Evolutionary conservation across 2,113 vertebrate genomes (phyloP).

Genomic region (Percopsis transmontana): DNA sequence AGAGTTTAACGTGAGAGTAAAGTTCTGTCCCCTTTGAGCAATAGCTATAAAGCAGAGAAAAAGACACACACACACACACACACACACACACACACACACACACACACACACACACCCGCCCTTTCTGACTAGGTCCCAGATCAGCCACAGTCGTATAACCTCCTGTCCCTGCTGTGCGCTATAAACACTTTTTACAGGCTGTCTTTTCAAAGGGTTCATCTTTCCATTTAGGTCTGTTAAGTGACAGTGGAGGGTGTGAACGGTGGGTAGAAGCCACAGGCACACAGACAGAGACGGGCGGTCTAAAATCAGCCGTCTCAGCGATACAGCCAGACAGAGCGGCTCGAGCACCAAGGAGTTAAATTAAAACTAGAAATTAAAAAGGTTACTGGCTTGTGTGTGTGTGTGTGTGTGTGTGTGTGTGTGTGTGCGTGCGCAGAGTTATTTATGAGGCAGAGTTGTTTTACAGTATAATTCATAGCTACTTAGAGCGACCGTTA

Average conservation of each 20-base stretch:
- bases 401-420: slow-evolving; percentile 13
- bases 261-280: slow-evolving; percentile 66
- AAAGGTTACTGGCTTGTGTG: slow-evolving; percentile 17
- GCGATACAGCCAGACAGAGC: slow-evolving; percentile 53
- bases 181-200: slow-evolving; percentile 73
- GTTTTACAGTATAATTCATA: slow-evolving; percentile 26
- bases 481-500: neutral
- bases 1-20: too few relatives aligned
- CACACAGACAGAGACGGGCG: slow-evolving; percentile 49
- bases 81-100: slow-evolving; percentile 4
- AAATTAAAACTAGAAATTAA: slow-evolving; percentile 60
- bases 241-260: slow-evolving; percentile 73
- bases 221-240: slow-evolving; percentile 60
- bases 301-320: slow-evolving; percentile 53
- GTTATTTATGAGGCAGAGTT: slow-evolving; percentile 39
- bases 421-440: neutral
- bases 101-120: neutral
- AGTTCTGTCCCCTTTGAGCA: too few relatives aligned
- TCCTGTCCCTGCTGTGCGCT: slow-evolving; percentile 43
- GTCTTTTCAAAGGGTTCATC: slow-evolving; percentile 60
- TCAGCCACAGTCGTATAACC: slow-evolving; percentile 34
- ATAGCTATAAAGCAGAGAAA: neutral
- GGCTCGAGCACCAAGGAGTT: slow-evolving; percentile 55
- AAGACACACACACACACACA: neutral
- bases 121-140: slow-evolving; percentile 6